Evolutionary conservation across 2,113 vertebrate species (phyloP).

Genomic region (Oreochromis niloticus): DNA sequence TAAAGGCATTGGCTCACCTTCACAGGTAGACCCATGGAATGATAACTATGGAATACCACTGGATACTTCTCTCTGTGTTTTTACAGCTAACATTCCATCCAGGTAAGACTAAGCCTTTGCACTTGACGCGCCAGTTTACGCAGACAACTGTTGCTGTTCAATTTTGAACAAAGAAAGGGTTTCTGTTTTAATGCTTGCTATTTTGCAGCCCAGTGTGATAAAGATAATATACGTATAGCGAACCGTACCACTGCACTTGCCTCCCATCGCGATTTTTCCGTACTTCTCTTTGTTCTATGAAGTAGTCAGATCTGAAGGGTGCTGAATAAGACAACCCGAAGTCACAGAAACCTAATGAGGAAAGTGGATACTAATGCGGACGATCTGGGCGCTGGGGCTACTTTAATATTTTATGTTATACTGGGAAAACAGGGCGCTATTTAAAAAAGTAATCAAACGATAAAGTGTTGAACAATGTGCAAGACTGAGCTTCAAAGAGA

Average conservation of each 20-base stretch:
- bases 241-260: background rate
- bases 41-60: slow-evolving; percentile 75
- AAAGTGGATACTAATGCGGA: slow-evolving; percentile 55
- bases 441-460: background rate
- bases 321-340: background rate
- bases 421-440: background rate
- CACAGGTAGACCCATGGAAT: slow-evolving; percentile 70
- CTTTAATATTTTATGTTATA: slow-evolving; percentile 61
- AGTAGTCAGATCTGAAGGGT: background rate
- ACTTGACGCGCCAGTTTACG: background rate
- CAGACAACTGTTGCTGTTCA: slow-evolving; percentile 41
- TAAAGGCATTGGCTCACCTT: slow-evolving; percentile 38
- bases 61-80: slow-evolving; percentile 68
- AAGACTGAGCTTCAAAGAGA: background rate
- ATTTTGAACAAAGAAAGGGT: background rate
- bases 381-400: slow-evolving; percentile 2
- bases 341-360: slow-evolving; percentile 52
- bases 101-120: slow-evolving; percentile 56
- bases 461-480: background rate
- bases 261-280: background rate
- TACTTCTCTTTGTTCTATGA: slow-evolving; percentile 34
- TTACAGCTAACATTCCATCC: slow-evolving; percentile 63
- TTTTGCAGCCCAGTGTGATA: background rate
- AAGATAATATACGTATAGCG: background rate
- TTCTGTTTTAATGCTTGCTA: background rate